Evolutionary conservation across 2,888 invertebrate genomes (phyloP), one percentile per base, ranked within the genome.

Genomic region (Cotesia congregata): DNA sequence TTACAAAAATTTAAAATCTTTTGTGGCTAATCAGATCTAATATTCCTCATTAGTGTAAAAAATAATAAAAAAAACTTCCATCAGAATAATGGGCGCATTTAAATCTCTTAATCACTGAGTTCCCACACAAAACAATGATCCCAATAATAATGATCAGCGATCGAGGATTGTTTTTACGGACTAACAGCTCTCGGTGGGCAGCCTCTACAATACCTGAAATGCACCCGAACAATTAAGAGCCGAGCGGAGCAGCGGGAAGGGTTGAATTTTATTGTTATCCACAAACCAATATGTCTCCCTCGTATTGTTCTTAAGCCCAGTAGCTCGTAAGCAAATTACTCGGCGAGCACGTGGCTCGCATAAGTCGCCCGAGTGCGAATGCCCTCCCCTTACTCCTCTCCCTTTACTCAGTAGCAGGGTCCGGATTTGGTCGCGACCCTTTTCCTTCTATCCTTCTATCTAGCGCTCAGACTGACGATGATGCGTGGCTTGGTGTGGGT

Each of bases 241-340:
- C 30, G 41, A 65, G 17, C 17, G 41, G 65, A 60, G 75, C 62
- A 68, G 72, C 72, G 70, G 9, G 75, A 73, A 74, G 70, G n/a
- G 75, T 76, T 70, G 71, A 73, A 69, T 59, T 75, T 72, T 73
- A 78, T 78, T 78, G 78, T 78, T 74, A 69, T 76, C 73, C 74
- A 72, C 78, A 62, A 76, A 71, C 78, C 78, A 77, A 79, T 79
- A 72, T 76, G 77, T 79, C 74, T 70, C 61, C 70, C 71, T 60
- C 70, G 76, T 67, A 77, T 80, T 79, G 80, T 75, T 73, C 75
- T 74, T 77, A 71, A 73, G 50, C 72, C 82, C 80, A 82, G 81
- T 79, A 77, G 83, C 85, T 82, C 85, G 86, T 86, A 86, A 86
- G 86, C 86, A 86, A 86, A 86, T 86, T 86, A 86, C 86, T 86